Conservation (phyloP, 2,888 invertebrate species). For the Drosophila helvetica region DNA sequence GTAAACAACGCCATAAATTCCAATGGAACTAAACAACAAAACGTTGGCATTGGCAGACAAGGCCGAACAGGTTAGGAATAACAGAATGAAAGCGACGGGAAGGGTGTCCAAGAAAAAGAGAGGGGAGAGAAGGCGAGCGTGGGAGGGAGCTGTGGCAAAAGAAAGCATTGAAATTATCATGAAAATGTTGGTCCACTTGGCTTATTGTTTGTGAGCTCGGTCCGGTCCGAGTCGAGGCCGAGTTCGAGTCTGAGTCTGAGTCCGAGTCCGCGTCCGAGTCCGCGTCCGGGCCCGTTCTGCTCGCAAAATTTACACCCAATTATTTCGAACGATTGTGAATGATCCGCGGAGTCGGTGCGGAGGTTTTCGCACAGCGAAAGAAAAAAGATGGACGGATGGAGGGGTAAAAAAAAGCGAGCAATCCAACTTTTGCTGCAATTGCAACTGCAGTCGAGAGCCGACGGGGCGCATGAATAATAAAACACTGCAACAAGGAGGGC, state of each 20-base stretch:
- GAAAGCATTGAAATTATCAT: slow-evolving; percentile 38
- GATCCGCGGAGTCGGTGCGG: slow-evolving; percentile 17
- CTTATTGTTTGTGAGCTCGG: slow-evolving; percentile 23
- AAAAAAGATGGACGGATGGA: too few species aligned
- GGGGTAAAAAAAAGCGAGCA: slow-evolving; percentile 16
- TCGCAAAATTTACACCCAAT: slow-evolving; percentile 65
- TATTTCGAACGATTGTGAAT: slow-evolving; percentile 54
- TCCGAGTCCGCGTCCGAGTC: not conserved
- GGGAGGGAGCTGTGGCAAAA: slow-evolving; percentile 12
- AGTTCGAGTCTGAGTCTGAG: slow-evolving; percentile 8
- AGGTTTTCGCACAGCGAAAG: too few species aligned
- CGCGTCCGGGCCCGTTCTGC: not conserved
- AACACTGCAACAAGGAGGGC: slow-evolving; percentile 12
- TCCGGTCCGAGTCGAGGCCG: not conserved
- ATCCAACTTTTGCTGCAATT: slow-evolving; percentile 28
- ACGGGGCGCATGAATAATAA: slow-evolving; percentile 40
- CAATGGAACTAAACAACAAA: slow-evolving; percentile 73
- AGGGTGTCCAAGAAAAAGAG: not conserved
- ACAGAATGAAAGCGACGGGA: not conserved
- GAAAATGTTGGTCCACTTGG: slow-evolving; percentile 35
- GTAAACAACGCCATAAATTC: slow-evolving; percentile 76
- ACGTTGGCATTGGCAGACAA: slow-evolving; percentile 61
- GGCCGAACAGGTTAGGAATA: slow-evolving; percentile 48
- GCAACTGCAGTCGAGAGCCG: slow-evolving; percentile 29
- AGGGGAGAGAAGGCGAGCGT: not conserved